phyloP scores from a whole-genome alignment of 2,797 vertebrate genomes.

The Fistularia tabacaria region DNA sequence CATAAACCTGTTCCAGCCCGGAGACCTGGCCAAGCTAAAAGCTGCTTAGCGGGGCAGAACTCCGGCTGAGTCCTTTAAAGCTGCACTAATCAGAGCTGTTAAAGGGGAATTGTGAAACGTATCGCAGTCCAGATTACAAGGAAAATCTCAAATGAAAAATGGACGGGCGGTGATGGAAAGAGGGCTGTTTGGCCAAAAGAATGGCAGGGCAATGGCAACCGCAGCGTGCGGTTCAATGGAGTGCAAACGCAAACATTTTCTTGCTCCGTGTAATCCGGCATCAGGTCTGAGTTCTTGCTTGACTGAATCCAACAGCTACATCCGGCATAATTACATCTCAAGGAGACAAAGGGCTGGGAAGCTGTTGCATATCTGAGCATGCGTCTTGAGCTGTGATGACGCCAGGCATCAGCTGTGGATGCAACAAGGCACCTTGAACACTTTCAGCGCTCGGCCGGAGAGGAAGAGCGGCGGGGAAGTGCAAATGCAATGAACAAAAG shows the following conservation, averaged over 20 bases:
- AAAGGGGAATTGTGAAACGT: conserved; percentile 38
- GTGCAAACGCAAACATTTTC: conserved; percentile 4
- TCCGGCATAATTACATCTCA: conserved; percentile 30
- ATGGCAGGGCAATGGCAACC: neutral
- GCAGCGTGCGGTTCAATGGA: neutral
- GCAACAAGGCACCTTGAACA: conserved; percentile 49
- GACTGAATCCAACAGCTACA: conserved; percentile 38
- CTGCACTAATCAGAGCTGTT: conserved; percentile 69
- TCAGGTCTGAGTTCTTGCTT: conserved; percentile 14
- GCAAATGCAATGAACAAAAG: conserved; percentile 64
- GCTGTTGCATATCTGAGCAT: conserved; percentile 66
- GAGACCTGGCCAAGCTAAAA: conserved; percentile 47
- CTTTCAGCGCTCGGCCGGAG: conserved; percentile 30
- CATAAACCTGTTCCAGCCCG: conserved; percentile 43
- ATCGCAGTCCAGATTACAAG: conserved; percentile 47
- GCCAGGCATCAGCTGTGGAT: conserved; percentile 47
- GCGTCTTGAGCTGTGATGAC: conserved; percentile 45
- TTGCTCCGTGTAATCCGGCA: conserved; percentile 9
- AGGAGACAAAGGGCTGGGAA: conserved; percentile 64
- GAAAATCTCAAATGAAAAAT: conserved; percentile 12
- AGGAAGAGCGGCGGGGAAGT: conserved; percentile 23
- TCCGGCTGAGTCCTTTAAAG: conserved; percentile 63
- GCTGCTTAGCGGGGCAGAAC: conserved; percentile 65
- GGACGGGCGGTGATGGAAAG: neutral
- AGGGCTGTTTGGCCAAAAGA: too few species aligned